These are phyloP conservation scores for Orthosia gracilis DNA, from an alignment of 2,888 invertebrate species.

Conservation along the genomic window DNA sequence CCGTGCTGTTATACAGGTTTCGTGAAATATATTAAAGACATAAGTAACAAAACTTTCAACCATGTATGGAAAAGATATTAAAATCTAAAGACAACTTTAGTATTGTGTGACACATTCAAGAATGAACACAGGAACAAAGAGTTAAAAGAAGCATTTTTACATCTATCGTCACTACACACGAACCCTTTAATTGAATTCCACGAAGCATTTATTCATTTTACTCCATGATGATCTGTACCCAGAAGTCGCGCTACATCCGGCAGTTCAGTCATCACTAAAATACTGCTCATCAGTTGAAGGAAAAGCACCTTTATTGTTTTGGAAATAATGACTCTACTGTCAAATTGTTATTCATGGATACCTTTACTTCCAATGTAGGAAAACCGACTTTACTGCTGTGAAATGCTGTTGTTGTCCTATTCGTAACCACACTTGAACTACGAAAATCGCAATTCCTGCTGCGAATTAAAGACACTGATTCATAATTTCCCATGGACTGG, in stretches of 20 bases:
- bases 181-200: conserved; percentile 30
- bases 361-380: background rate
- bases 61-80: too few relatives aligned
- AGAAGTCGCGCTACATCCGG: conserved; percentile 27
- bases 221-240: conserved; percentile 31
- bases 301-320: background rate
- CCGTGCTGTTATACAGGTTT: background rate
- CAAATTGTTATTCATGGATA: background rate
- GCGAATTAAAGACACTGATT: too few relatives aligned
- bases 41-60: too few relatives aligned
- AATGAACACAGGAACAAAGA: background rate
- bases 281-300: background rate
- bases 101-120: background rate
- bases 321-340: background rate
- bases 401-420: background rate
- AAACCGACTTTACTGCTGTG: background rate
- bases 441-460: too few relatives aligned
- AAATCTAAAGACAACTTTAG: too few relatives aligned
- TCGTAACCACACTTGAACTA: too few relatives aligned
- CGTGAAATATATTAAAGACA: background rate
- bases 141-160: background rate
- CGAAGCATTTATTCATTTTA: conserved; percentile 29
- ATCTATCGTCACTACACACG: conserved; percentile 14
- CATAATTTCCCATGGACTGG: too few relatives aligned
- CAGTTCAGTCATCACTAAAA: conserved; percentile 29